Evolutionary conservation across 2,113 vertebrate genomes (phyloP).

Genomic region (Eidolon helvum): DNA sequence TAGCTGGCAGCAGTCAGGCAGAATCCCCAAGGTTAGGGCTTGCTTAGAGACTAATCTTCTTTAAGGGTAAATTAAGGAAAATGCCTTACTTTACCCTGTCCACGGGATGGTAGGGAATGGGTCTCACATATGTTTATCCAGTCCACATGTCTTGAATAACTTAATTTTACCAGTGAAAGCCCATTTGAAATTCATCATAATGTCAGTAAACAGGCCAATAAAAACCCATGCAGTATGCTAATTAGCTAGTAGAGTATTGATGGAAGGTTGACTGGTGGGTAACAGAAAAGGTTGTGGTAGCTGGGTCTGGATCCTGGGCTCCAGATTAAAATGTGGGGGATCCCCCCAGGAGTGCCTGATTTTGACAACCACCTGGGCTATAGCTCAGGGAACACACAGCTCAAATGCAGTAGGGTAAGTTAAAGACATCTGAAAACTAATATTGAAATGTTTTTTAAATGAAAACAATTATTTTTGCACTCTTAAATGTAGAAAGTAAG

Average conservation of each 20-base stretch:
- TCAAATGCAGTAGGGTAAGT: background rate
- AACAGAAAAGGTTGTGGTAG: background rate
- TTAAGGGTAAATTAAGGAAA: background rate
- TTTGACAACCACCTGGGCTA: background rate
- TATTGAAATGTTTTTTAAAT: slow-evolving; percentile 10
- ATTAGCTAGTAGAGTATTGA: background rate
- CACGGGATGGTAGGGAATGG: background rate
- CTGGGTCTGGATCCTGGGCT: background rate
- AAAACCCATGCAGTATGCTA: background rate
- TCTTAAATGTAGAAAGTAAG: background rate
- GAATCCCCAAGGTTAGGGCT: background rate
- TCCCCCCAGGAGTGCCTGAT: background rate
- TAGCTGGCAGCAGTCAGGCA: background rate
- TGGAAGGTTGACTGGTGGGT: background rate
- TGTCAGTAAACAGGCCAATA: background rate
- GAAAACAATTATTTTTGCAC: background rate
- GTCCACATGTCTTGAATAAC: background rate
- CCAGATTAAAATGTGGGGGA: background rate
- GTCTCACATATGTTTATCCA: background rate
- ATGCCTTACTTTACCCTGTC: background rate
- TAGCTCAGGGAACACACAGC: background rate
- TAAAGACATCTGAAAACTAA: background rate
- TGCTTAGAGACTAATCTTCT: background rate
- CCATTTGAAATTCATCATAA: background rate
- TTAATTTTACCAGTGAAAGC: background rate